These are phyloP conservation scores for Aphaenogaster rudis DNA, from an alignment of 1,140 invertebrate genomes.

Conservation along the genomic window DNA sequence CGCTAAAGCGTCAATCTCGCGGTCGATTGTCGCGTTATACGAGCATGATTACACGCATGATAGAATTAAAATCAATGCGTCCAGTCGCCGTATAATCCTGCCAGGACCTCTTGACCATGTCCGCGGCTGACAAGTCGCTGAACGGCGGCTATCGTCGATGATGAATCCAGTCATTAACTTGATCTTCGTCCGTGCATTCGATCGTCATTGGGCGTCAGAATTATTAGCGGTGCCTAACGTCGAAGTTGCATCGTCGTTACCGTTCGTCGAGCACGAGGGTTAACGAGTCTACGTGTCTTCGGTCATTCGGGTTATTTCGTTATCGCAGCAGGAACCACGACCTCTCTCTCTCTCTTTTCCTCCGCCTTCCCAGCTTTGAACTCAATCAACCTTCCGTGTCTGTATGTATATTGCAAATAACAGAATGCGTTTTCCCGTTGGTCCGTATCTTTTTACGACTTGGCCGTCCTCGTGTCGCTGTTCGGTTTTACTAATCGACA, in stretches of 20 bases:
- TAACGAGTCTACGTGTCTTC: slow-evolving; percentile 68
- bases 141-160: slow-evolving; percentile 55
- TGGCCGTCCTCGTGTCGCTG: slow-evolving; percentile 19
- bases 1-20: neutral
- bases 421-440: slow-evolving; percentile 73
- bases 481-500: slow-evolving; percentile 55
- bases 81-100: slow-evolving; percentile 30
- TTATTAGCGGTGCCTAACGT: slow-evolving; percentile 61
- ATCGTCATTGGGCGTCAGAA: slow-evolving; percentile 67
- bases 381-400: slow-evolving; percentile 76
- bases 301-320: slow-evolving; percentile 67
- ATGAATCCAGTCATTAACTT: slow-evolving; percentile 69
- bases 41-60: slow-evolving; percentile 1
- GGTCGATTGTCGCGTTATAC: slow-evolving; percentile 26
- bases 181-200: slow-evolving; percentile 57
- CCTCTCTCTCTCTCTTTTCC: slow-evolving; percentile 16
- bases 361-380: slow-evolving; percentile 72
- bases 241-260: slow-evolving; percentile 68
- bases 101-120: slow-evolving; percentile 62
- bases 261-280: slow-evolving; percentile 67
- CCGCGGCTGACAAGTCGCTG: slow-evolving; percentile 60
- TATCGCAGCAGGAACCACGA: slow-evolving; percentile 67
- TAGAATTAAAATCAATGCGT: slow-evolving; percentile 47
- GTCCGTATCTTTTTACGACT: slow-evolving; percentile 60
- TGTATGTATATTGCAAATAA: slow-evolving; percentile 65